These are phyloP conservation scores for Sceloporus undulatus DNA, from an alignment of 2,113 vertebrate species.

Conservation along the genomic window DNA sequence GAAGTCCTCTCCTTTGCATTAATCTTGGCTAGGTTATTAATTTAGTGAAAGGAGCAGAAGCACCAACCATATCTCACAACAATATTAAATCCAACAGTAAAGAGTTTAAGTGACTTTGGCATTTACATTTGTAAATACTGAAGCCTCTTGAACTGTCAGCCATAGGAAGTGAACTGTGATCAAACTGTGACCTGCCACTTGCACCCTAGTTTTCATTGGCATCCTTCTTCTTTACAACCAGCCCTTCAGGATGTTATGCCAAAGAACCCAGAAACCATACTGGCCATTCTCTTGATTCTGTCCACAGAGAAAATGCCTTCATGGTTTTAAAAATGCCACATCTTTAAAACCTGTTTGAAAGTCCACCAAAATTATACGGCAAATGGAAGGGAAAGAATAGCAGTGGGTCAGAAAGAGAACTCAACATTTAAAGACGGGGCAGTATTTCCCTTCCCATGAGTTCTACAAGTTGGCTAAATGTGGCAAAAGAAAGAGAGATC, in stretches of 20 bases:
- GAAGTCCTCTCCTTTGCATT: neutral
- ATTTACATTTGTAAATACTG: neutral
- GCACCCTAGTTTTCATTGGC: constrained; percentile 31
- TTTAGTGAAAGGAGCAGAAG: neutral
- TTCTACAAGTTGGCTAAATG: constrained; percentile 22
- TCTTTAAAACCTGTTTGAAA: constrained; percentile 24
- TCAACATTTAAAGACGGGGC: neutral
- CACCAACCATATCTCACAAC: neutral
- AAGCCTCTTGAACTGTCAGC: neutral
- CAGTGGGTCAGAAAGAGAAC: constrained; percentile 20
- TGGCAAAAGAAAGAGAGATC: neutral
- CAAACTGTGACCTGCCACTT: constrained; percentile 38
- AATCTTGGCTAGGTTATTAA: neutral
- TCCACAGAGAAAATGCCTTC: constrained; percentile 31
- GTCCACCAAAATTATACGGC: constrained; percentile 38
- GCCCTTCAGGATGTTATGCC: constrained; percentile 32
- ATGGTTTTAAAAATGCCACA: constrained; percentile 32
- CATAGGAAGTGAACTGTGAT: constrained; percentile 16
- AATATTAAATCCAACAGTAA: neutral
- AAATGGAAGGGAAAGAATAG: constrained; percentile 23
- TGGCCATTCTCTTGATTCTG: constrained; percentile 2
- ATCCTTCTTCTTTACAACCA: constrained; percentile 16
- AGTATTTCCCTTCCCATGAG: constrained; percentile 2
- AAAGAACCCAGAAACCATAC: constrained; percentile 31
- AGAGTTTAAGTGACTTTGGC: neutral